Conservation (phyloP, 2,797 vertebrate species). For the Carapus acus region DNA sequence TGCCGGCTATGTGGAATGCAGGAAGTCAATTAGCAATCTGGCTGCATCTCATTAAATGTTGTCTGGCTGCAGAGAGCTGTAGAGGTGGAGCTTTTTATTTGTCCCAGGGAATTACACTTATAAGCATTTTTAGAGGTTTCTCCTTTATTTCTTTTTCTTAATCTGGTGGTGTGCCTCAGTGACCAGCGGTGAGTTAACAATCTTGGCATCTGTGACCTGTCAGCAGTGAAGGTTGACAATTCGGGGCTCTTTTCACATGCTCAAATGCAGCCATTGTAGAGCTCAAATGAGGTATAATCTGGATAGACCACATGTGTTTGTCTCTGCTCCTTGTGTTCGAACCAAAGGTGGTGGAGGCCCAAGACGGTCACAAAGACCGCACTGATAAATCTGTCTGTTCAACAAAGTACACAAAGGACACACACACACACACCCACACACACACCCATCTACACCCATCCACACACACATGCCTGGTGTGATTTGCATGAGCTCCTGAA, state of each 20-base stretch:
- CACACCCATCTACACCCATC: no score
- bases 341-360: slow-evolving; percentile 46
- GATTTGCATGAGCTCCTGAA: slow-evolving; percentile 59
- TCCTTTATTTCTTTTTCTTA: no score
- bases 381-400: slow-evolving; percentile 70
- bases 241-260: slow-evolving; percentile 42
- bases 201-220: slow-evolving; percentile 54
- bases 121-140: slow-evolving; percentile 32
- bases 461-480: slow-evolving; percentile 2
- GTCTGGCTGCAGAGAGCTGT: slow-evolving; percentile 40
- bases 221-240: slow-evolving; percentile 38
- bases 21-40: slow-evolving; percentile 76
- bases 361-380: slow-evolving; percentile 56
- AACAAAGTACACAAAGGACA: slow-evolving; percentile 56
- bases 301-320: slow-evolving; percentile 64
- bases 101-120: slow-evolving; percentile 13
- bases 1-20: slow-evolving; percentile 60
- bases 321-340: slow-evolving; percentile 44
- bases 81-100: slow-evolving; percentile 54
- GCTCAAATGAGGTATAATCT: slow-evolving; percentile 65
- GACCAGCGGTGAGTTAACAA: slow-evolving; percentile 34
- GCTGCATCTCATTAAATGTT: slow-evolving; percentile 70
- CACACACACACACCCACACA: no score
- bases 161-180: slow-evolving; percentile 18
- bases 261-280: slow-evolving; percentile 56